These are phyloP conservation scores for Acromyrmex echinatior DNA, from an alignment of 1,140 invertebrate genomes.

Conservation along the genomic window DNA sequence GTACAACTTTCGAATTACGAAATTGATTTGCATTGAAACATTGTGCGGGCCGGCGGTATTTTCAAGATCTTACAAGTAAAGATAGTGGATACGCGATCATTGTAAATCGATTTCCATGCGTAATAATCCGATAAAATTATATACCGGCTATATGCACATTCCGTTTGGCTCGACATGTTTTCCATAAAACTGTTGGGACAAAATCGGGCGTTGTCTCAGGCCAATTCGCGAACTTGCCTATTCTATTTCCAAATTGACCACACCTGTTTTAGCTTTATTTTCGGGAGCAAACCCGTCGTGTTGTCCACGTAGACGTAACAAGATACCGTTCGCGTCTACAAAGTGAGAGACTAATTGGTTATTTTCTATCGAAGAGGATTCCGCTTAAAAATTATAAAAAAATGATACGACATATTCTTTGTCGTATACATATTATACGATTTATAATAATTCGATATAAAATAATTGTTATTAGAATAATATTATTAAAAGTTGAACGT, in stretches of 20 bases:
- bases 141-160: background rate
- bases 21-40: background rate
- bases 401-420: background rate
- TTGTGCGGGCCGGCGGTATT: background rate
- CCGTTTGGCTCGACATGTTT: constrained; percentile 16
- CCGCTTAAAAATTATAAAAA: background rate
- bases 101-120: background rate
- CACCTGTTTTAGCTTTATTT: constrained; percentile 78
- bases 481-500: too few species aligned
- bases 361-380: background rate
- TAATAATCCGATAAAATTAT: background rate
- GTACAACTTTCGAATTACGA: background rate
- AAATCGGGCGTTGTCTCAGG: constrained; percentile 68
- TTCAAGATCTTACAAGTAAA: background rate
- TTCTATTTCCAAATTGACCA: constrained; percentile 74
- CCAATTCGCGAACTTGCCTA: constrained; percentile 67
- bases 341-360: constrained; percentile 41
- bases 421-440: too few species aligned
- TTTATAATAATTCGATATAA: too few species aligned
- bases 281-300: constrained; percentile 49
- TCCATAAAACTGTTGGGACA: constrained; percentile 50
- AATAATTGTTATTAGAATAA: too few species aligned
- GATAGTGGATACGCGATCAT: background rate
- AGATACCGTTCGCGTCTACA: constrained; percentile 3
- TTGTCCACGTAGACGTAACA: constrained; percentile 27